Percentiles rank a stretch among this genome's conserved stretches.
phyloP scores from a whole-genome alignment of 2,888 invertebrate species.

The Embidobia sp. region DNA sequence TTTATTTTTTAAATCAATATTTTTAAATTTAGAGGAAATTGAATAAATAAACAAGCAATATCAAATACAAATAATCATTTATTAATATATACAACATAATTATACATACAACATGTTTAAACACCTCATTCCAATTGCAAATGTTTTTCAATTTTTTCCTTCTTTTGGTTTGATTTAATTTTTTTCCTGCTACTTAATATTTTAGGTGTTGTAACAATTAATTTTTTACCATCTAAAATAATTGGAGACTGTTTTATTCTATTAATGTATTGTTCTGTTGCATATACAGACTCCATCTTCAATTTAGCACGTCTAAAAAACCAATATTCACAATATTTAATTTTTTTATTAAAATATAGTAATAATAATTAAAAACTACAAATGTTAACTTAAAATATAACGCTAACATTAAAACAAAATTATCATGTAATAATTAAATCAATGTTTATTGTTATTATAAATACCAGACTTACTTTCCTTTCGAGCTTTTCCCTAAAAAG shows the following conservation, averaged over 20 bases:
- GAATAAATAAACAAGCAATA: no score
- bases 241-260: slow-evolving; percentile 1
- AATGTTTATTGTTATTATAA: no score
- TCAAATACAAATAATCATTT: no score
- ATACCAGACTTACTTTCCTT: slow-evolving; percentile 12
- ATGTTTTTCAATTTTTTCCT: slow-evolving; percentile 23
- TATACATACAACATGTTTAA: no score
- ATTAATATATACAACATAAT: no score
- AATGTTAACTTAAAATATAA: not conserved
- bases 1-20: no score
- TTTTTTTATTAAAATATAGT: not conserved
- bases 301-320: slow-evolving; percentile 33
- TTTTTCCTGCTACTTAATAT: not conserved
- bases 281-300: slow-evolving; percentile 27
- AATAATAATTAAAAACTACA: not conserved
- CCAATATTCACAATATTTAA: not conserved
- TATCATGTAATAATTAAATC: not conserved
- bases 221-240: not conserved
- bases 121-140: slow-evolving; percentile 76
- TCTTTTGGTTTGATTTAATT: not conserved
- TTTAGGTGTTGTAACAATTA: not conserved
- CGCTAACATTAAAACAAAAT: not conserved
- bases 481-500: slow-evolving; percentile 9
- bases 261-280: slow-evolving; percentile 13
- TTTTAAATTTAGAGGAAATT: no score